A percentile compares a stretch with the other conserved stretches of the same genome.
Conservation (phyloP, 2,797 vertebrate species). For the Spinus olivaceus region DNA sequence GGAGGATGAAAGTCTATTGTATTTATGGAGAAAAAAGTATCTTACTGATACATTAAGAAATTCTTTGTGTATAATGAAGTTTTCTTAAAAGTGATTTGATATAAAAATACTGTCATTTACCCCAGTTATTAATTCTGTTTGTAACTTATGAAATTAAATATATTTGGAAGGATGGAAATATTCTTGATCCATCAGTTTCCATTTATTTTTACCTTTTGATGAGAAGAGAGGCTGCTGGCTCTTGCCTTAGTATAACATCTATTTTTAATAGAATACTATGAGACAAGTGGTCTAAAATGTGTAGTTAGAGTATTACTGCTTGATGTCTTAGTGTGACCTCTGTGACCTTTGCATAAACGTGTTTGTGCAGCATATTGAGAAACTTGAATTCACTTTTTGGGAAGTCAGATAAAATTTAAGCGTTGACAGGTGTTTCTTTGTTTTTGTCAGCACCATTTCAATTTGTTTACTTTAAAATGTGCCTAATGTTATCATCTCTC, state of each 20-base stretch:
- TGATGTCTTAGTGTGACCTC: neutral
- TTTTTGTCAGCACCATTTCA: neutral
- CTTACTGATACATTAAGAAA: neutral
- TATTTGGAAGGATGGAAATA: neutral
- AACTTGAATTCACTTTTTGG: neutral
- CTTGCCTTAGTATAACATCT: neutral
- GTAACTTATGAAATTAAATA: neutral
- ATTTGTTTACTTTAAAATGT: neutral
- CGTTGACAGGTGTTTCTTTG: neutral
- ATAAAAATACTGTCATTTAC: neutral
- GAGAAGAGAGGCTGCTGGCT: neutral
- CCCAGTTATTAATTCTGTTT: neutral
- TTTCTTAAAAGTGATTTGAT: neutral
- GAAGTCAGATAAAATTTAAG: neutral
- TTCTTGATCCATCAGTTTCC: neutral
- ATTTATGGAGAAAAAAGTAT: neutral
- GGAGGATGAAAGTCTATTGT: neutral
- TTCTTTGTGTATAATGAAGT: neutral
- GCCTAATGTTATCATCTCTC: neutral
- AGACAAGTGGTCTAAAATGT: neutral
- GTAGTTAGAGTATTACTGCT: neutral
- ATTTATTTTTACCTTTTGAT: neutral
- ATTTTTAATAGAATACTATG: neutral
- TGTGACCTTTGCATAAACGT: neutral
- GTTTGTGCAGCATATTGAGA: neutral